phyloP scores from a whole-genome alignment of 2,797 vertebrate genomes.

The Chiroxiphia lanceolata region DNA sequence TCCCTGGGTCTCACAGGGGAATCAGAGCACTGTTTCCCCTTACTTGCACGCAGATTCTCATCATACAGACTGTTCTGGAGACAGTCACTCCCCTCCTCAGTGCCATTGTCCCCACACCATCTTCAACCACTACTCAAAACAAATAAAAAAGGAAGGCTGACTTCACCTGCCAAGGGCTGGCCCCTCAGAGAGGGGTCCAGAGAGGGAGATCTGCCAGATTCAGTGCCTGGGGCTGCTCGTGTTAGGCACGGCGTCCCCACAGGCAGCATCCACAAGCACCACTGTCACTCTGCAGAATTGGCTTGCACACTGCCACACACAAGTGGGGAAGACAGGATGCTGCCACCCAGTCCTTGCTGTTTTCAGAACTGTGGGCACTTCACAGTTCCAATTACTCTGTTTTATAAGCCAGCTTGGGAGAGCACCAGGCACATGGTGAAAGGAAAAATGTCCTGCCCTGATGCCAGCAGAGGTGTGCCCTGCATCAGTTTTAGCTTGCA shows the following conservation, averaged over 20 bases:
- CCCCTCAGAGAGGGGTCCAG: neutral
- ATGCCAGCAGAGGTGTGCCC: neutral
- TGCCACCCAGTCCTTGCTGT: neutral
- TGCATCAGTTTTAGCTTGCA: neutral
- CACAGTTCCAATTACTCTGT: neutral
- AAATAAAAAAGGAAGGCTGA: neutral
- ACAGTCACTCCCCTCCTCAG: neutral
- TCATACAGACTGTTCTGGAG: neutral
- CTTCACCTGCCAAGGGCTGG: neutral
- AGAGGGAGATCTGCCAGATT: neutral
- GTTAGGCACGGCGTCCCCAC: neutral
- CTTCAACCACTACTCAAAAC: neutral
- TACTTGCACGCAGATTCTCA: neutral
- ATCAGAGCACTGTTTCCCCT: neutral
- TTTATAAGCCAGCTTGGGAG: neutral
- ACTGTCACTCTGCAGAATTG: neutral
- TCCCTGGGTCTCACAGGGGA: neutral
- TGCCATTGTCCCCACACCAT: neutral
- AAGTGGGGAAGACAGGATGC: neutral
- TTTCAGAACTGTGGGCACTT: neutral
- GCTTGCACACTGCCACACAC: neutral
- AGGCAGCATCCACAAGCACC: neutral
- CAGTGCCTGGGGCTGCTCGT: neutral
- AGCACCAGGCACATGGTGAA: neutral
- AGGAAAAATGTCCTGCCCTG: neutral